A percentile compares a stretch with the other conserved stretches of the same genome.
Conservation (phyloP, 2,888 invertebrate species). For the Scaptomyza cyrtandrae region DNA sequence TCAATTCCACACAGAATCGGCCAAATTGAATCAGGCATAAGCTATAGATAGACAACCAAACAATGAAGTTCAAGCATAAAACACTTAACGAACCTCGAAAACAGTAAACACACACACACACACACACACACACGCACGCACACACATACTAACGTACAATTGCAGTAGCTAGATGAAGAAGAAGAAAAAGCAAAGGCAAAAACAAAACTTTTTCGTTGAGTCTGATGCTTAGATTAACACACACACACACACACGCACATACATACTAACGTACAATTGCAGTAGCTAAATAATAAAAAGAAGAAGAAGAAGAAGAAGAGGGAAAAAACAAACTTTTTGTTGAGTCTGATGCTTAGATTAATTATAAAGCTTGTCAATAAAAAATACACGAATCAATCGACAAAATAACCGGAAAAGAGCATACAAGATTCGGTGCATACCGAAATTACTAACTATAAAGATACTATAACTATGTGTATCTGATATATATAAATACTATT, state of each 20-base stretch:
- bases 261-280: conserved; percentile 2
- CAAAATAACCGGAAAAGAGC: conserved; percentile 51
- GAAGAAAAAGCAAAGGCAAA: no score
- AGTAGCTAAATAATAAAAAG: conserved; percentile 18
- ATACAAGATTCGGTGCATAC: conserved; percentile 47
- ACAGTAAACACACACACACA: conserved; percentile 11
- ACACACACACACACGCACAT: not conserved
- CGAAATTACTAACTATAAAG: conserved; percentile 28
- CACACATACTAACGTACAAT: conserved; percentile 3
- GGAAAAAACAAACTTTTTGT: conserved; percentile 23
- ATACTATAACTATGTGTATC: not conserved
- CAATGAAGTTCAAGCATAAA: conserved; percentile 34
- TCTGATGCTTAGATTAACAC: conserved; percentile 35
- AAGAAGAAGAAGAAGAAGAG: not conserved
- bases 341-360: conserved; percentile 45
- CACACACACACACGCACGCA: not conserved
- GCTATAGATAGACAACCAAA: conserved; percentile 34
- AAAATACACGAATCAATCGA: conserved; percentile 11
- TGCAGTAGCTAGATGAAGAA: conserved; percentile 19
- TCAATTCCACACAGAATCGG: conserved; percentile 26
- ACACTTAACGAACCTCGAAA: conserved; percentile 22
- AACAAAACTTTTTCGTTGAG: no score
- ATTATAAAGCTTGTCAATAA: conserved; percentile 18
- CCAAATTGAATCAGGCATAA: not conserved
- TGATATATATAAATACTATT: not conserved